These are phyloP conservation scores for Parazoanthus atlanticus DNA, from an alignment of 92 coral and sea anemone species.

Conservation along the genomic window DNA sequence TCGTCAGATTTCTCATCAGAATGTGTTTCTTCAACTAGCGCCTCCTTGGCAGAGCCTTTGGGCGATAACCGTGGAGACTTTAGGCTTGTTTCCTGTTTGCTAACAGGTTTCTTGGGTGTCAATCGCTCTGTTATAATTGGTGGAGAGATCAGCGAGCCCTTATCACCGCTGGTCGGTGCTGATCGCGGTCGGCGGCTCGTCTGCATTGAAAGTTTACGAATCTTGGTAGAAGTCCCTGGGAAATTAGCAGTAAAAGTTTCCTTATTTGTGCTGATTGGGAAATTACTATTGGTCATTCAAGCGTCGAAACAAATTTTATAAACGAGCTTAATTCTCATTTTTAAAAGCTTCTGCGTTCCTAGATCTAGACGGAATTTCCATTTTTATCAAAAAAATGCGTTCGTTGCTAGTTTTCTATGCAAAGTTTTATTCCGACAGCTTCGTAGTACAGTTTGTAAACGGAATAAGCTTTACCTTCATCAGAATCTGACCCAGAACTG, in stretches of 20 bases:
- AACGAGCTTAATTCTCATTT: too few relatives aligned
- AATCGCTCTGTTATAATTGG: neutral
- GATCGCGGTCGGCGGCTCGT: slow-evolving; percentile 23
- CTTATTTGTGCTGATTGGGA: too few relatives aligned
- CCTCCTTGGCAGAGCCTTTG: neutral
- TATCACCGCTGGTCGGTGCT: slow-evolving; percentile 8
- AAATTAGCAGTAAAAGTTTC: neutral
- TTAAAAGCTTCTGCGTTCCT: too few relatives aligned
- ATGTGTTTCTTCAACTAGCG: neutral
- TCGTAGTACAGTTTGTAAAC: neutral
- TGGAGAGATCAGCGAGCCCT: slow-evolving; percentile 2
- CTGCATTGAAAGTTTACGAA: neutral
- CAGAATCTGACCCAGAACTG: slow-evolving; percentile 32
- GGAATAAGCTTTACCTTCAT: neutral
- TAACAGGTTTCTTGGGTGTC: neutral
- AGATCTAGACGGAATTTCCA: too few relatives aligned
- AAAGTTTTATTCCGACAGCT: too few relatives aligned
- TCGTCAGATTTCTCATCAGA: neutral
- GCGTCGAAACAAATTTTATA: too few relatives aligned
- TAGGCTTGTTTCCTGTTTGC: neutral
- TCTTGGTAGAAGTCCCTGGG: neutral
- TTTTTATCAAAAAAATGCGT: too few relatives aligned
- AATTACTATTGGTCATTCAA: too few relatives aligned
- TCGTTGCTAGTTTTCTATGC: too few relatives aligned
- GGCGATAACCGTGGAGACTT: neutral